Base-by-base conservation (phyloP, 92 coral and sea anemone species). In the Palythoa grandis region DNA sequence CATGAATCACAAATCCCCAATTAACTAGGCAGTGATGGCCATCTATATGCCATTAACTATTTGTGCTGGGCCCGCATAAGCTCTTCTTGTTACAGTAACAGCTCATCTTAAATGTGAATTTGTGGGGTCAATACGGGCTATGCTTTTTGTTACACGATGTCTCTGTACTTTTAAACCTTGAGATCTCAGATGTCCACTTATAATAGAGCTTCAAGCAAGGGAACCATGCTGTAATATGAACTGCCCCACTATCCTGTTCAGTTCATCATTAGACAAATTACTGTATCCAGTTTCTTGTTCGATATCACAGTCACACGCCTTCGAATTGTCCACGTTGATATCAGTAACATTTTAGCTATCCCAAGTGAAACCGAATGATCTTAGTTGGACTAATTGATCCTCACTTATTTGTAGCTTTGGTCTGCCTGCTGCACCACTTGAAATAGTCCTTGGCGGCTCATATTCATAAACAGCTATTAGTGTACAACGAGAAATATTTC, bases 1-100 rank as follows among this genome's bases (percentile, higher is more conserved):
- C 85, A 22, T 88, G 91, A 50, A 53, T 88, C 9, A 84, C 88
- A 84, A 89, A 89, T 39, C 86, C 86, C 88, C 84, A 84, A 17
- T 82, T 77, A 11, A 85, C 67, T 23, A 85, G 88, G 79, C 89
- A 77, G 53, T 89, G 87, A 40, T 89, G 87, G 60, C 86, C 78
- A 47, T 89, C 92, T 3, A 89, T 73, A 69, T 82, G 88, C 91
- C 88, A 91, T 8, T 84, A 78, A 74, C 90, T 90, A 61, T 90
- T 90, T 29, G 92, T 90, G 29, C 92, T 90, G 25, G 87, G 83
- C 12, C 80, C 88, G 43, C 70, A 65, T 65, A 65, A n/a, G 70
- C 70, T 65, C 77, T 67, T 54, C 86, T 83, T 66, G 77, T 67
- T 25, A 70, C 77, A 68, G 54, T 75, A 52, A 69, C 86, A 35